A percentile compares a stretch with the other conserved stretches of the same genome.
These are phyloP conservation scores for Xestia sexstrigata DNA, from an alignment of 2,888 invertebrate genomes.

Conservation along the genomic window DNA sequence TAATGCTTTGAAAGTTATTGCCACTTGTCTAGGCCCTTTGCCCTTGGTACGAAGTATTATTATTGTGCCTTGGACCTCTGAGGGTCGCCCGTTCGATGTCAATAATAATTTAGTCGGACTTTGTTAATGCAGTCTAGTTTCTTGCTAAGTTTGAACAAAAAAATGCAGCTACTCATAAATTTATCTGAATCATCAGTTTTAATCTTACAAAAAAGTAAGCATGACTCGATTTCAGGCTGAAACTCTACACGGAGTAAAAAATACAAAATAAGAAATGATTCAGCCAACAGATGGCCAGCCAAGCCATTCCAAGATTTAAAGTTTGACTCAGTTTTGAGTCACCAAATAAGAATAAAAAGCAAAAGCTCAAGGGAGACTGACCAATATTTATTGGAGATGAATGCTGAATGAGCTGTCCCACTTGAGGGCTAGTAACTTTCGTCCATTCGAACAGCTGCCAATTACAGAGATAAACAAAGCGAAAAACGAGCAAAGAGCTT, in stretches of 20 bases:
- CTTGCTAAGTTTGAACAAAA: background rate
- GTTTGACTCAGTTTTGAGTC: constrained; percentile 40
- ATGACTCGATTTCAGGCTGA: constrained; percentile 12
- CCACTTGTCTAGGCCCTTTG: background rate
- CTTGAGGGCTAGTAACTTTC: constrained; percentile 60
- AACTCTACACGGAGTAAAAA: constrained; percentile 11
- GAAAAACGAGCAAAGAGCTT: constrained; percentile 55
- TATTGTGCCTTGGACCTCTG: no score
- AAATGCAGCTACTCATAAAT: background rate
- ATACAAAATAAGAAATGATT: constrained; percentile 35
- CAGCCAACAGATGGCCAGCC: constrained; percentile 35
- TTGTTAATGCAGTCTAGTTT: background rate
- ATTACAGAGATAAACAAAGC: constrained; percentile 44
- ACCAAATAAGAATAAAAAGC: constrained; percentile 33
- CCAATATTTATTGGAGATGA: constrained; percentile 51
- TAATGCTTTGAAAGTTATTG: background rate
- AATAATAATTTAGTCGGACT: background rate
- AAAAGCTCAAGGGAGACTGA: constrained; percentile 19
- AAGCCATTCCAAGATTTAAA: constrained; percentile 23
- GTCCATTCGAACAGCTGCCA: constrained; percentile 33
- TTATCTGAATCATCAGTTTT: constrained; percentile 25
- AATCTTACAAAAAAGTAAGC: constrained; percentile 2
- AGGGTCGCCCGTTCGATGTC: background rate
- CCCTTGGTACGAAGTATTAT: no score
- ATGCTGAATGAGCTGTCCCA: constrained; percentile 33